phyloP scores from a whole-genome alignment of 2,113 vertebrate genomes.

The Ranitomeya imitator region DNA sequence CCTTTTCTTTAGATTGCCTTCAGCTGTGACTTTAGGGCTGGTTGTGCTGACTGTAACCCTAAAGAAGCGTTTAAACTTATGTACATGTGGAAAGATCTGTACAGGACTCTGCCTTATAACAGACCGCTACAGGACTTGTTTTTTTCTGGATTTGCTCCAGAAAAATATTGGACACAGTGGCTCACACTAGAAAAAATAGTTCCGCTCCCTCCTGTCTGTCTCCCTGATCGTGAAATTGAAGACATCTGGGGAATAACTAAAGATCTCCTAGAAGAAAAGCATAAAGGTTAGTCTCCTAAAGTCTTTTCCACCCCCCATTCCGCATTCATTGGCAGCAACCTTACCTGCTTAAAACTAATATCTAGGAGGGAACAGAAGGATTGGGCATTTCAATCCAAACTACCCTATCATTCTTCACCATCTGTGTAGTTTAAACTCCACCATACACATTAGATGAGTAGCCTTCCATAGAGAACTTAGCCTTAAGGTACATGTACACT shows the following conservation, averaged over 20 bases:
- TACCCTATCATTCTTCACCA: too few relatives aligned
- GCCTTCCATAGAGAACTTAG: too few relatives aligned
- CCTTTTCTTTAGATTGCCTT: conserved; percentile 60
- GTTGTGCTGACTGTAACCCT: conserved; percentile 51
- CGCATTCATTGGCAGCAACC: too few relatives aligned
- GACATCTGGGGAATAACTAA: conserved; percentile 61
- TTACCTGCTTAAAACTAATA: too few relatives aligned
- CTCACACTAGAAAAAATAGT: conserved; percentile 65
- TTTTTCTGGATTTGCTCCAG: conserved; percentile 60
- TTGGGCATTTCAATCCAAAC: too few relatives aligned
- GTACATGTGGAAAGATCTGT: conserved; percentile 61
- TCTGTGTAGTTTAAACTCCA: too few relatives aligned
- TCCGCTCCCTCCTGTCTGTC: conserved; percentile 60
- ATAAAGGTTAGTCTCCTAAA: conserved; percentile 56
- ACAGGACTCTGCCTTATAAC: conserved; percentile 64
- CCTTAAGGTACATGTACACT: too few relatives aligned
- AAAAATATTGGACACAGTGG: conserved; percentile 63
- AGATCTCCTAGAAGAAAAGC: conserved; percentile 57
- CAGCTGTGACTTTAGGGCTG: conserved; percentile 54
- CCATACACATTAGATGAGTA: too few relatives aligned
- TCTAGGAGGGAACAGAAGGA: too few relatives aligned
- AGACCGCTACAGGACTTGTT: conserved; percentile 67
- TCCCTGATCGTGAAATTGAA: conserved; percentile 61
- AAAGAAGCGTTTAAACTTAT: conserved; percentile 65
- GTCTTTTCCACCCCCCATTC: neutral